Conservation (phyloP, 2,113 vertebrate genomes). For the Aptenodytes patagonicus region DNA sequence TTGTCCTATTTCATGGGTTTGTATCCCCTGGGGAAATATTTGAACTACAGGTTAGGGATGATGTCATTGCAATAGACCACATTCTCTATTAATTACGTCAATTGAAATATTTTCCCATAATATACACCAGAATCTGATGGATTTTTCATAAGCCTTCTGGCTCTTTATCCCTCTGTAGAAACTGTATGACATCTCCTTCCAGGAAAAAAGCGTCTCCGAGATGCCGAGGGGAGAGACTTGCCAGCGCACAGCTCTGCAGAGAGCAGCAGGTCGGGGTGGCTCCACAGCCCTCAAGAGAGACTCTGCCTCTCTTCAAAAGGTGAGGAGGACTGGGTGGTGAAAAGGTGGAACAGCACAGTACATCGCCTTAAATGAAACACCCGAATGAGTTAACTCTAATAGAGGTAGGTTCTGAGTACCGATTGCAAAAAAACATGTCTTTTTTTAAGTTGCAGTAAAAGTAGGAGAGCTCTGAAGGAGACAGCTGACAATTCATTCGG, state of each 20-base stretch:
- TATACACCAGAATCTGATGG: neutral
- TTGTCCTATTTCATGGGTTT: neutral
- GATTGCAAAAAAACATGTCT: accelerated
- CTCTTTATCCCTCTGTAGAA: neutral
- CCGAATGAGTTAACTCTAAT: neutral
- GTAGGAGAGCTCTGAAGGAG: neutral
- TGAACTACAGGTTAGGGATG: neutral
- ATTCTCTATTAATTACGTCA: neutral
- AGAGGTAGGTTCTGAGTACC: neutral
- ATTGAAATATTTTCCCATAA: neutral
- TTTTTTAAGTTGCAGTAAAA: neutral
- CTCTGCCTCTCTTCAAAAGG: neutral
- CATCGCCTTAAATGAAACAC: neutral
- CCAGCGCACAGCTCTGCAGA: neutral
- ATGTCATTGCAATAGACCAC: neutral
- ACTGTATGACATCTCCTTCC: neutral
- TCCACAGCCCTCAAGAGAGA: neutral
- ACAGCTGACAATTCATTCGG: neutral
- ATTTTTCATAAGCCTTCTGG: neutral
- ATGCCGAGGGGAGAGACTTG: neutral
- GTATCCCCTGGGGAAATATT: neutral
- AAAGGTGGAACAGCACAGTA: neutral
- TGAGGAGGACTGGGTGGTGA: neutral
- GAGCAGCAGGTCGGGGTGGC: neutral
- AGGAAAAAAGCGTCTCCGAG: neutral